Evolutionary conservation across 1,140 invertebrate species (phyloP).

Genomic region (Drosophila sproati): DNA sequence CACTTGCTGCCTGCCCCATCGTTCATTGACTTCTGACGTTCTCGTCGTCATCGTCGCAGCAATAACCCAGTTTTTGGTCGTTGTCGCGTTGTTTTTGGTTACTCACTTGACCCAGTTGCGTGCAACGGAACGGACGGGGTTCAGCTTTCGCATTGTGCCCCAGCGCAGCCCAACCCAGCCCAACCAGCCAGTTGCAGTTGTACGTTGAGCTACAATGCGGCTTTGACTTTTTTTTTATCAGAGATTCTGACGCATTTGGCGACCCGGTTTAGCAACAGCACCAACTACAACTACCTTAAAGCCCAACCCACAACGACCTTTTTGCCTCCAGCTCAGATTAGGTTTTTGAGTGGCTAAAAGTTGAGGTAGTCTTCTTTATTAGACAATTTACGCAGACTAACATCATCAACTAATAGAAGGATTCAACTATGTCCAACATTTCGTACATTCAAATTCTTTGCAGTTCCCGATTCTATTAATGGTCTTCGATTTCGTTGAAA

Average conservation of each 20-base stretch:
- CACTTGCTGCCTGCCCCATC: slow-evolving; percentile 52
- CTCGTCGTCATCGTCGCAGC: slow-evolving; percentile 27
- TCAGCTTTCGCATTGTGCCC: slow-evolving; percentile 48
- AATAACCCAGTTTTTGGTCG: slow-evolving; percentile 71
- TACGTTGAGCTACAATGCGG: slow-evolving; percentile 2
- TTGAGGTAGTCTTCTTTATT: too few relatives aligned
- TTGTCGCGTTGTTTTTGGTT: slow-evolving; percentile 50
- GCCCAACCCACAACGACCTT: slow-evolving; percentile 5
- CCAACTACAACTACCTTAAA: slow-evolving; percentile 35
- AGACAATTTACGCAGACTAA: too few relatives aligned
- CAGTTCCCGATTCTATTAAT: too few relatives aligned
- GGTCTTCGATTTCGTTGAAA: too few relatives aligned
- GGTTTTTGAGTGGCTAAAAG: background rate
- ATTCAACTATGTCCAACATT: too few relatives aligned
- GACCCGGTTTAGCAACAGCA: slow-evolving; percentile 48
- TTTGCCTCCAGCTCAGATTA: background rate
- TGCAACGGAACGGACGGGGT: slow-evolving; percentile 27
- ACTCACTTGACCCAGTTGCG: slow-evolving; percentile 64
- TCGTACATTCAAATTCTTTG: too few relatives aligned
- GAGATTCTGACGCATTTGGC: slow-evolving; percentile 68
- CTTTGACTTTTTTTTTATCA: slow-evolving; percentile 57
- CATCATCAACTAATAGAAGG: too few relatives aligned
- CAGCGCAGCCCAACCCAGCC: background rate
- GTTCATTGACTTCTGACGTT: slow-evolving; percentile 66
- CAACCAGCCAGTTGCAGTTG: background rate